Percentiles rank a stretch among this genome's conserved stretches.
Conservation (phyloP, 2,888 invertebrate genomes). For the Thalpophila matura region DNA sequence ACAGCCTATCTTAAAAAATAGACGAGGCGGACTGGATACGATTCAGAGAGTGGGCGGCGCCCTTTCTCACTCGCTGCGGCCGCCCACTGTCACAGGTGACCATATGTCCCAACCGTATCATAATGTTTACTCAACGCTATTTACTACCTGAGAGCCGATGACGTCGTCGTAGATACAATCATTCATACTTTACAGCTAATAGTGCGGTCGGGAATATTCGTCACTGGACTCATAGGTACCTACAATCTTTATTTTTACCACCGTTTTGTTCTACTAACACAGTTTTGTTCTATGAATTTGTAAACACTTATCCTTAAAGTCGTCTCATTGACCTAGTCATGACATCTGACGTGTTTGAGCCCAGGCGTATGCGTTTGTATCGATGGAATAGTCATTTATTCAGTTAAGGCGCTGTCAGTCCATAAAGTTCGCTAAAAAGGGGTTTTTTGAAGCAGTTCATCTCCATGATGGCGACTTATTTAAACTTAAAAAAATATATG, state of each 20-base stretch:
- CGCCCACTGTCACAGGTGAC: slow-evolving; percentile 82
- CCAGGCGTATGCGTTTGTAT: neutral
- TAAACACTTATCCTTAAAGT: slow-evolving; percentile 26
- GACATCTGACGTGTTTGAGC: slow-evolving; percentile 16
- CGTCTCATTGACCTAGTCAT: slow-evolving; percentile 41
- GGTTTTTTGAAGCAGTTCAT: too few species aligned
- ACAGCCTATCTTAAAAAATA: slow-evolving; percentile 38
- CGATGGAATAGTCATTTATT: neutral
- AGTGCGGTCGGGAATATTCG: slow-evolving; percentile 43
- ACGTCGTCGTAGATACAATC: slow-evolving; percentile 55
- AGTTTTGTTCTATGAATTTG: slow-evolving; percentile 18
- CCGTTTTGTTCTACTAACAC: slow-evolving; percentile 5
- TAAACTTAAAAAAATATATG: too few species aligned
- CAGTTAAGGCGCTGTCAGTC: too few species aligned
- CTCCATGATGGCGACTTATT: too few species aligned
- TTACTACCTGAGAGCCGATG: slow-evolving; percentile 56
- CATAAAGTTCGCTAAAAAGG: too few species aligned
- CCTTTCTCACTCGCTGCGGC: slow-evolving; percentile 78
- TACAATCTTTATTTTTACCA: slow-evolving; percentile 58
- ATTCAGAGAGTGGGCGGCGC: slow-evolving; percentile 81
- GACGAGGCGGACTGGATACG: slow-evolving; percentile 66
- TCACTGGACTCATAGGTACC: slow-evolving; percentile 37
- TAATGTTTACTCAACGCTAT: slow-evolving; percentile 58
- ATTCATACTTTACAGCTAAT: slow-evolving; percentile 60
- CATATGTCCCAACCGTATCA: slow-evolving; percentile 63